phyloP scores from a whole-genome alignment of 1,140 invertebrate species.

The Archivesica marissinica region DNA sequence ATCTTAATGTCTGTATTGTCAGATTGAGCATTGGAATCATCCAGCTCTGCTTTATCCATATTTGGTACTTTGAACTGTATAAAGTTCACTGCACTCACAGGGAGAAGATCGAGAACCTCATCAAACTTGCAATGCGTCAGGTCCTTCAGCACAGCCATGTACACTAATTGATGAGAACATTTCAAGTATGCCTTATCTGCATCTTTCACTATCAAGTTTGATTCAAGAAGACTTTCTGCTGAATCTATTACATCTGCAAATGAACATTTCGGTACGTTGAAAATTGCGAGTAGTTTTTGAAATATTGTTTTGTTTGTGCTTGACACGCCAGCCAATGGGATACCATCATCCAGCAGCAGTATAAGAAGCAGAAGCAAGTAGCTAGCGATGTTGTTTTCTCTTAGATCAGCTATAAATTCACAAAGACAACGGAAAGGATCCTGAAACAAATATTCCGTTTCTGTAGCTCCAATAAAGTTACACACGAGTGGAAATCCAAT shows the following conservation, averaged over 20 bases:
- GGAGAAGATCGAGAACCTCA: not conserved
- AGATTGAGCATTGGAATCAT: too few relatives aligned
- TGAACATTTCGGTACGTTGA: not conserved
- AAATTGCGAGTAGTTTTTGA: not conserved
- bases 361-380: conserved; percentile 12
- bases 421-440: not conserved
- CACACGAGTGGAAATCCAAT: conserved; percentile 38
- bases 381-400: conserved; percentile 2
- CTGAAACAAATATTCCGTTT: not conserved
- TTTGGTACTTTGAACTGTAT: not conserved
- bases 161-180: conserved; percentile 3
- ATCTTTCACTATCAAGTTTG: conserved; percentile 12
- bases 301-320: conserved; percentile 12
- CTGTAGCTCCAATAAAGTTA: not conserved
- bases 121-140: conserved; percentile 1
- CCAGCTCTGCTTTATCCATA: not conserved
- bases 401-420: not conserved
- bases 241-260: conserved; percentile 33
- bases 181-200: not conserved
- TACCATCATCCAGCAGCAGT: conserved; percentile 11
- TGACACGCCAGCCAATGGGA: not conserved
- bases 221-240: not conserved
- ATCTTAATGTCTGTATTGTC: not conserved
- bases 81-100: not conserved
- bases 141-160: not conserved